A percentile compares a stretch with the other conserved stretches of the same genome.
phyloP scores from a whole-genome alignment of 1,140 invertebrate genomes.

The Tetragonula clypearis region DNA sequence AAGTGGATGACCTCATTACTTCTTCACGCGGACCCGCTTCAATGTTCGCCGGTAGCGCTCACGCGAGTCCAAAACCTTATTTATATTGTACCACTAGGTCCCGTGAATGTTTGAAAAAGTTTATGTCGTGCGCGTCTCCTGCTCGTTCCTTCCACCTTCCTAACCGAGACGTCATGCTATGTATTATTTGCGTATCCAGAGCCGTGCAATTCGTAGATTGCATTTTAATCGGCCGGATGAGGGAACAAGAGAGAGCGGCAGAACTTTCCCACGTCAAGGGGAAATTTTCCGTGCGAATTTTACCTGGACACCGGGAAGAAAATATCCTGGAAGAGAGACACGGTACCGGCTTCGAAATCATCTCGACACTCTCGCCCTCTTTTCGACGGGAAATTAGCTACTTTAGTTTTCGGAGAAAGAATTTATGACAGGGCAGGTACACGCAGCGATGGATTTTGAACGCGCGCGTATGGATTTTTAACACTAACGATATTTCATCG shows the following conservation, averaged over 20 bases:
- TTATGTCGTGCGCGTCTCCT: constrained; percentile 15
- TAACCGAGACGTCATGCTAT: neutral
- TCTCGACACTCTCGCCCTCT: too few relatives aligned
- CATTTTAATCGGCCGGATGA: constrained; percentile 11
- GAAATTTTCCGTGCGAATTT: neutral
- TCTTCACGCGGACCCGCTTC: constrained; percentile 21
- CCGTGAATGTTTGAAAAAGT: constrained; percentile 46
- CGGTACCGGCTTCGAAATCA: too few relatives aligned
- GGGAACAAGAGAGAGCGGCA: neutral
- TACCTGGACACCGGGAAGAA: too few relatives aligned
- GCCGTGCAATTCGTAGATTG: constrained; percentile 26
- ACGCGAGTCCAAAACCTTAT: constrained; percentile 45
- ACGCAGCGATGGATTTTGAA: too few relatives aligned
- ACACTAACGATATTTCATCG: too few relatives aligned
- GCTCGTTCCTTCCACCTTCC: neutral
- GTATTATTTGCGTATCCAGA: constrained; percentile 23
- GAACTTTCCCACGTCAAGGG: too few relatives aligned
- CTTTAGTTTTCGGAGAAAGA: too few relatives aligned
- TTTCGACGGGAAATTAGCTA: too few relatives aligned
- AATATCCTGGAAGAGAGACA: neutral
- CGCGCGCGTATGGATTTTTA: too few relatives aligned
- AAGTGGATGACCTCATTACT: constrained; percentile 48
- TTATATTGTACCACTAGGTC: constrained; percentile 27
- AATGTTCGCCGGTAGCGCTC: constrained; percentile 6
- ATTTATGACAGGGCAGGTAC: too few relatives aligned